Evolutionary conservation across 2,888 invertebrate species (phyloP), one percentile per base, ranked within the genome.

Genomic region (Trichogramma evanescens): DNA sequence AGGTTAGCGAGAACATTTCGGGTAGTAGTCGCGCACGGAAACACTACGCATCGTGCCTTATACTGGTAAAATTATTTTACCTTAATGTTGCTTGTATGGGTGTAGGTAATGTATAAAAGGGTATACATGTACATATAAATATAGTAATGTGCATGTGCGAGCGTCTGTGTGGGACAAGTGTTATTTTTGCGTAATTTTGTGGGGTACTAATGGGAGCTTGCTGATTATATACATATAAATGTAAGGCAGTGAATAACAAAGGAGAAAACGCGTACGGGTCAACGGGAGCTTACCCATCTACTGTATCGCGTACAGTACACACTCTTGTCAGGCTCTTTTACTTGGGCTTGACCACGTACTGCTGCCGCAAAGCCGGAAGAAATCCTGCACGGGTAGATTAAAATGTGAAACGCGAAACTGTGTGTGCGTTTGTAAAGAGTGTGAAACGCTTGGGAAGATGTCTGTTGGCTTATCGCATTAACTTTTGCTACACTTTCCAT

Each of bases 141-240:
- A 26, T 26, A 1, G 26, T 26, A 26, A 26, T 26, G 26, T 26
- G 3, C 26, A 26, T 3, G 26, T 26, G 26, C 26, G 26, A 26
- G 26, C 26, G 26, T 26, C 26, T 26, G 26, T 61, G 40, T 50
- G 66, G 68, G 68, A 71, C 70, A 70, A 74, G 71, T 71, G 72
- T 72, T 74, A 74, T 74, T 74, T 74, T 74, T 73, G 72, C 26
- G 26, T 73, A 72, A 74, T 75, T 74, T 68, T 64, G 62, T 64
- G 66, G 66, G 63, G 61, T 64, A 68, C 66, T 73, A 72, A 73
- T 71, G 68, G 68, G 66, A 53, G 56, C 46, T n/a, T 38, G 53
- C 13, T 46, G 10, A 26, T 26, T 26, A 7, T 38, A 53, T 38
- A 50, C 10, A 10, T 38, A 57, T 40, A 42, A 4, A 42, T 4